A percentile compares a stretch with the other conserved stretches of the same genome.
Conservation (phyloP, 2,113 vertebrate species). For the Coturnix japonica region DNA sequence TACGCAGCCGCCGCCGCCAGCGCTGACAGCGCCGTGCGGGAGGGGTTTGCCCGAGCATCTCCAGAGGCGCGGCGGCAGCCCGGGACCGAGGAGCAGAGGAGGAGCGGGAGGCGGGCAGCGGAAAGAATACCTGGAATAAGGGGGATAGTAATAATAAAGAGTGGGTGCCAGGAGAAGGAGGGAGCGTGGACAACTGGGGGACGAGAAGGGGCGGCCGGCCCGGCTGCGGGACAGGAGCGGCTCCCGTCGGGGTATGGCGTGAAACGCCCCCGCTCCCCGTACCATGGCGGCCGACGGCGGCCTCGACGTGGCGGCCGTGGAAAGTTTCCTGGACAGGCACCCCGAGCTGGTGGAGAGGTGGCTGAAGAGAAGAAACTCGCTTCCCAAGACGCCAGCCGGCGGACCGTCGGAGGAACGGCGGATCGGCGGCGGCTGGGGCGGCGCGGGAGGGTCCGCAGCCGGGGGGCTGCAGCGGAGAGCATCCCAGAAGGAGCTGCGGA, state of each 20-base stretch:
- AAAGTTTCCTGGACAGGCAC: constrained; percentile 95
- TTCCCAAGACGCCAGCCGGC: neutral
- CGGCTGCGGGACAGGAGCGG: no score
- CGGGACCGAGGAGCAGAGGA: neutral
- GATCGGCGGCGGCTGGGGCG: neutral
- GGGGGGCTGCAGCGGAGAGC: constrained; percentile 84
- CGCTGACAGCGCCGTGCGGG: constrained; percentile 31
- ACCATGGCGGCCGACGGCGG: constrained; percentile 81
- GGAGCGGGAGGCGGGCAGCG: neutral
- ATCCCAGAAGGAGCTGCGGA: constrained; percentile 94
- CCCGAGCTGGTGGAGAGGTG: constrained; percentile 94
- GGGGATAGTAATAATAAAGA: neutral
- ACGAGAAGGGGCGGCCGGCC: no score
- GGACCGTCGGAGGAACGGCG: neutral
- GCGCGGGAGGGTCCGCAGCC: constrained; percentile 43
- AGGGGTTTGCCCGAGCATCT: constrained; percentile 21
- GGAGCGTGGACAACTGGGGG: no score
- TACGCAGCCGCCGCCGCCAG: constrained; percentile 66
- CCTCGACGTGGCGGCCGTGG: constrained; percentile 92
- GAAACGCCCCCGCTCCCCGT: neutral
- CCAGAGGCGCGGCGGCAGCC: neutral
- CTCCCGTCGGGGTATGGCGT: neutral
- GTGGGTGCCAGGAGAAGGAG: no score
- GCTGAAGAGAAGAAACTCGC: constrained; percentile 80
- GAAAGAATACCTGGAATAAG: no score